Conservation (phyloP, 2,888 invertebrate genomes). For the Candidula unifasciata region DNA sequence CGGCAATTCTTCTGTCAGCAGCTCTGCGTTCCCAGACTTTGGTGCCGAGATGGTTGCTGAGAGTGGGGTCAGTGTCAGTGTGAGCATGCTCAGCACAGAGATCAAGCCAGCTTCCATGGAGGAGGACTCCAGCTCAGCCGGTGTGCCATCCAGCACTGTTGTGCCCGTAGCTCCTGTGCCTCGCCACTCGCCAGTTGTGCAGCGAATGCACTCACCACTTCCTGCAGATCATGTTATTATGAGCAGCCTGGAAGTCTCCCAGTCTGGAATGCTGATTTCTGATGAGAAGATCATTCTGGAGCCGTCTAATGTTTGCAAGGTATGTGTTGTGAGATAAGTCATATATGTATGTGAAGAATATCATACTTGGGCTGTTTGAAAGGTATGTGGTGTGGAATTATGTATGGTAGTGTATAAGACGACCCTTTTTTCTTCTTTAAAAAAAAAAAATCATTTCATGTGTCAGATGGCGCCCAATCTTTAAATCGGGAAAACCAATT, state of each 20-base stretch:
- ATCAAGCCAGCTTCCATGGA: constrained; percentile 51
- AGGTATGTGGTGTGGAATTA: too few relatives aligned
- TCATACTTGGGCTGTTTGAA: too few relatives aligned
- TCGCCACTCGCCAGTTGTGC: constrained; percentile 47
- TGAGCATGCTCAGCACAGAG: constrained; percentile 21
- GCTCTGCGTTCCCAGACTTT: constrained; percentile 1
- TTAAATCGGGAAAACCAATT: too few relatives aligned
- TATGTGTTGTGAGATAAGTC: constrained; percentile 53
- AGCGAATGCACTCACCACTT: constrained; percentile 45
- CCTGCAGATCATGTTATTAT: constrained; percentile 39
- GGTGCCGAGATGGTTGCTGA: constrained; percentile 14
- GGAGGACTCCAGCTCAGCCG: constrained; percentile 50
- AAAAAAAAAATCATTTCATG: too few relatives aligned
- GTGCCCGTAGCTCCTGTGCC: constrained; percentile 24
- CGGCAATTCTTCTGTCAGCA: neutral
- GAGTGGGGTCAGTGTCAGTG: constrained; percentile 35
- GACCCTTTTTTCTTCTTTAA: too few relatives aligned
- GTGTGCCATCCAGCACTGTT: constrained; percentile 48
- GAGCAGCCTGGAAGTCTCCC: constrained; percentile 39
- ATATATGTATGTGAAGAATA: too few relatives aligned
- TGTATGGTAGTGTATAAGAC: too few relatives aligned
- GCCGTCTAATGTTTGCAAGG: constrained; percentile 80
- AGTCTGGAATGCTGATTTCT: constrained; percentile 34
- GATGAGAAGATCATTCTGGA: constrained; percentile 50
- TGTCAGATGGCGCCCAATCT: too few relatives aligned